These are phyloP conservation scores for Orussus abietinus DNA, from an alignment of 1,140 invertebrate species.

Conservation along the genomic window DNA sequence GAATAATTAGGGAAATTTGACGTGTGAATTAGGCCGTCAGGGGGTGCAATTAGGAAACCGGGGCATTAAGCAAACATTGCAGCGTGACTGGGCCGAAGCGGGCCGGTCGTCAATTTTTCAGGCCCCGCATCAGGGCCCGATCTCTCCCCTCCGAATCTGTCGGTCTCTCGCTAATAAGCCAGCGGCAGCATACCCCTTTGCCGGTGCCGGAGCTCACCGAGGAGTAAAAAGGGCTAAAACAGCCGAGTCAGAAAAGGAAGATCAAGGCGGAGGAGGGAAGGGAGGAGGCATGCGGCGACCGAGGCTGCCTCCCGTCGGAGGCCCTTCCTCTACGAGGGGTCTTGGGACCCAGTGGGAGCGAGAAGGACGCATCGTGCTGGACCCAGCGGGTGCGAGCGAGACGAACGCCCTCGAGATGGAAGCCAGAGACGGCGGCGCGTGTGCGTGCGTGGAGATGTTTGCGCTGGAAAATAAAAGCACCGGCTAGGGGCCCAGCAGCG, in stretches of 20 bases:
- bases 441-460: too few relatives aligned
- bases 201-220: slow-evolving; percentile 21
- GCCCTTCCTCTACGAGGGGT: slow-evolving; percentile 6
- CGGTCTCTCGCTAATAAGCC: slow-evolving; percentile 15
- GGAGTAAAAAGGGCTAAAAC: slow-evolving; percentile 50
- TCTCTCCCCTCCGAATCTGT: slow-evolving; percentile 6
- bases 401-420: slow-evolving; percentile 3
- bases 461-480: too few relatives aligned
- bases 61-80: too few relatives aligned
- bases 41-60: too few relatives aligned
- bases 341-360: slow-evolving; percentile 7
- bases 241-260: slow-evolving; percentile 50
- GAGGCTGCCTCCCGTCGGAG: slow-evolving; percentile 2
- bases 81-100: too few relatives aligned
- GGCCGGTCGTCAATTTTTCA: too few relatives aligned
- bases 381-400: not conserved
- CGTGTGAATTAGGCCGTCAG: too few relatives aligned
- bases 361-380: slow-evolving; percentile 1
- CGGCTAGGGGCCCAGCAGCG: slow-evolving; percentile 29
- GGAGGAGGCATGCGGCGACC: slow-evolving; percentile 25
- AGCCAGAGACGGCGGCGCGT: not conserved
- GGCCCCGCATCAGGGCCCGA: too few relatives aligned
- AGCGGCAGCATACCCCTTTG: slow-evolving; percentile 5
- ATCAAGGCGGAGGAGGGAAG: slow-evolving; percentile 30
- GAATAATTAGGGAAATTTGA: too few relatives aligned